These are phyloP conservation scores for Chrysocyon brachyurus DNA, from an alignment of 2,797 vertebrate species.

Conservation along the genomic window DNA sequence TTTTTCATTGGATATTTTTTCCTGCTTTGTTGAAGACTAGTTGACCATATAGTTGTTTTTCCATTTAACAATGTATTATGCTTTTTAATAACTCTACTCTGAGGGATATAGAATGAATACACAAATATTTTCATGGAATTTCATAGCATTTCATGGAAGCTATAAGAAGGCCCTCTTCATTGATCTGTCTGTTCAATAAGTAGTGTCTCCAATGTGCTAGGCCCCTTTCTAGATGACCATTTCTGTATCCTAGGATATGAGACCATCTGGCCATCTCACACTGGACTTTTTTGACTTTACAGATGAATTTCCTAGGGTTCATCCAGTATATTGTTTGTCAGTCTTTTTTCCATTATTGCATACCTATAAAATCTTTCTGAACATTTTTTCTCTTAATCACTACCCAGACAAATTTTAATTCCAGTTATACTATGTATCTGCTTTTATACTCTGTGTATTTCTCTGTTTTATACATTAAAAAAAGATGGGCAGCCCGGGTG, in stretches of 20 bases:
- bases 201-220: neutral
- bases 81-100: neutral
- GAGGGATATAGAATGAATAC: neutral
- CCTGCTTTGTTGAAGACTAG: neutral
- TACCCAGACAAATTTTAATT: neutral
- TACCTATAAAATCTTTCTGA: neutral
- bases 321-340: neutral
- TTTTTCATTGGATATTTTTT: neutral
- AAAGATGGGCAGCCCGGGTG: too few relatives aligned
- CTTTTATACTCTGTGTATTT: neutral
- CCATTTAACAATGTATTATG: neutral
- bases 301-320: neutral
- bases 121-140: neutral
- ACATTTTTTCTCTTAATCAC: neutral
- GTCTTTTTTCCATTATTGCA: constrained; percentile 3
- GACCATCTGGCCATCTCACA: neutral
- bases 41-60: neutral
- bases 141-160: constrained; percentile 49
- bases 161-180: neutral
- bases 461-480: neutral
- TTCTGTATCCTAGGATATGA: neutral
- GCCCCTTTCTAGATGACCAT: neutral
- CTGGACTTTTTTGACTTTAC: neutral
- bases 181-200: constrained; percentile 24
- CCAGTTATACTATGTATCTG: neutral